Conservation (phyloP, 2,113 vertebrate species). For the Colinus virginianus region DNA sequence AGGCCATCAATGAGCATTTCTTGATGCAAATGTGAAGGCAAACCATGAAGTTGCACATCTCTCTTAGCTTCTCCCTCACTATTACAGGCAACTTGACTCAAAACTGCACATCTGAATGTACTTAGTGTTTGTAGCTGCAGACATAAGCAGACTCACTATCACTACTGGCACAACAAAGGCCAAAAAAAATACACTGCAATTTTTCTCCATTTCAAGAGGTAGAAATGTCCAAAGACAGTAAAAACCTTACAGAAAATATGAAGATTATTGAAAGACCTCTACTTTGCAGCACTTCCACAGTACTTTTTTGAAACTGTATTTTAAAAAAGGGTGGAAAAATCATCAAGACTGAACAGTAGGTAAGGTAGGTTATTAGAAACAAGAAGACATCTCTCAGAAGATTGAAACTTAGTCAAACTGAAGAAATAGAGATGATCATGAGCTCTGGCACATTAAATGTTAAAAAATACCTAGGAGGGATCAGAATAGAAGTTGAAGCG, state of each 20-base stretch:
- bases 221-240: neutral
- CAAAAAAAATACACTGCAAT: fast-evolving
- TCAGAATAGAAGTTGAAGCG: neutral
- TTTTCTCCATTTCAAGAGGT: neutral
- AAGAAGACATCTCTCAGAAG: neutral
- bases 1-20: fast-evolving
- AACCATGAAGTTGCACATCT: neutral
- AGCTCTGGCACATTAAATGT: neutral
- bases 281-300: neutral
- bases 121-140: neutral
- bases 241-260: neutral
- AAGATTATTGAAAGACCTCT: neutral
- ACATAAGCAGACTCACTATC: neutral
- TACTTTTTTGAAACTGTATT: neutral
- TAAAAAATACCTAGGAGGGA: neutral
- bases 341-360: neutral
- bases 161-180: neutral
- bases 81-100: neutral
- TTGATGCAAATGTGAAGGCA: neutral
- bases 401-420: neutral
- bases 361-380: neutral
- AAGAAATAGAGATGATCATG: neutral
- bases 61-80: neutral
- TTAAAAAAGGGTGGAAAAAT: neutral
- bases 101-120: neutral